Evolutionary conservation across 2,113 vertebrate genomes (phyloP).

Genomic region (Oncorhynchus keta): DNA sequence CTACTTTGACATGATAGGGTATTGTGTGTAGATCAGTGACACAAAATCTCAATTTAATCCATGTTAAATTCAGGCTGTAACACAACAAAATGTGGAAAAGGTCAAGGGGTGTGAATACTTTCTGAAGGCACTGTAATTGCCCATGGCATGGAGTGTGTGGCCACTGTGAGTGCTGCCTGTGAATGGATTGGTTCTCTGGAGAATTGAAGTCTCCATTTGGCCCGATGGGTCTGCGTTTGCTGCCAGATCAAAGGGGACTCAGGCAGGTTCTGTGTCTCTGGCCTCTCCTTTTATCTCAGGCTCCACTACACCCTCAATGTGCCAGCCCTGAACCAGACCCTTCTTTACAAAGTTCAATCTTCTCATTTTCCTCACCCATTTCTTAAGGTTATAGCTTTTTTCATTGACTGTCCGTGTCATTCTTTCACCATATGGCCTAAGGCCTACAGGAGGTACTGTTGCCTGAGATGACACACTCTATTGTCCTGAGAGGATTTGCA

Average conservation of each 20-base stretch:
- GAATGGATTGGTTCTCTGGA: not conserved
- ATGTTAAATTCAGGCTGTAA: too few species aligned
- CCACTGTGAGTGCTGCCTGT: not conserved
- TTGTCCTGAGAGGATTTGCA: not conserved
- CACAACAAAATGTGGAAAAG: too few species aligned
- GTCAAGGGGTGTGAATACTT: too few species aligned
- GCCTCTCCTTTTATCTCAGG: conserved; percentile 17
- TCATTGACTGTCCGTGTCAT: conserved; percentile 33
- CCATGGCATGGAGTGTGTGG: not conserved
- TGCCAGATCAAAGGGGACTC: conserved; percentile 42
- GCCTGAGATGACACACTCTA: not conserved
- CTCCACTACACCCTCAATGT: conserved; percentile 4
- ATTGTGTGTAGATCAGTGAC: too few species aligned
- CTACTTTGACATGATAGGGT: too few species aligned
- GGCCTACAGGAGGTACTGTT: not conserved
- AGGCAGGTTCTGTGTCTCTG: conserved; percentile 6
- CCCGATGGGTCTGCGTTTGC: not conserved
- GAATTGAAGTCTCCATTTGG: conserved; percentile 13
- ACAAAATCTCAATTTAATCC: too few species aligned
- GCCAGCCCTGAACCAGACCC: conserved; percentile 18
- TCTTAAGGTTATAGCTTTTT: conserved; percentile 33
- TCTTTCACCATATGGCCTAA: not conserved
- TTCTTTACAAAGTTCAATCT: conserved; percentile 29
- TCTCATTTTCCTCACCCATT: conserved; percentile 17
- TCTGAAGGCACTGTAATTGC: too few species aligned